Conservation (phyloP, 2,797 vertebrate genomes). For the Notolepis coatsorum region DNA sequence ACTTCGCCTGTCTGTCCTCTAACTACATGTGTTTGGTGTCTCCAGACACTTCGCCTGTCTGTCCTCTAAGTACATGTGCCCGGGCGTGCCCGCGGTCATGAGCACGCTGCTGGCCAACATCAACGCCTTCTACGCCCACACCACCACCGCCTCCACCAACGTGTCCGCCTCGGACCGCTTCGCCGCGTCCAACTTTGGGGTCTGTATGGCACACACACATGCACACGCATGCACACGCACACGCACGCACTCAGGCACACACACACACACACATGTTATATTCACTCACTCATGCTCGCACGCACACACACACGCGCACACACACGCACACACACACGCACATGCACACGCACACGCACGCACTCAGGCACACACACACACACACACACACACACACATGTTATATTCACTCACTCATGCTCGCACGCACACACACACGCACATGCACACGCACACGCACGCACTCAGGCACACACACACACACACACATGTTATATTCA, state of each 20-base stretch:
- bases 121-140: conserved; percentile 98
- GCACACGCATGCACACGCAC: neutral
- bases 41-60: conserved; percentile 97
- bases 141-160: conserved; percentile 96
- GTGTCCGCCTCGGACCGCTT: conserved; percentile 98
- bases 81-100: conserved; percentile 96
- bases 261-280: too few species aligned
- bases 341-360: neutral
- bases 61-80: conserved; percentile 99
- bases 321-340: neutral
- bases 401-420: neutral
- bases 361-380: neutral
- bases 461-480: neutral
- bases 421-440: too few species aligned
- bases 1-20: conserved; percentile 89
- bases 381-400: neutral
- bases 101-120: conserved; percentile 98
- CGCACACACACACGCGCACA: neutral
- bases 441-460: neutral
- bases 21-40: too few species aligned
- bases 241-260: too few species aligned
- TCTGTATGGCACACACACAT: conserved; percentile 63
- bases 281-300: neutral
- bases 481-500: neutral
- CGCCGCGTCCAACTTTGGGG: conserved; percentile 97